Conservation (phyloP, 30 jellyfish, hydroid and myxozoan genomes). For the Clytia hemisphaerica region DNA sequence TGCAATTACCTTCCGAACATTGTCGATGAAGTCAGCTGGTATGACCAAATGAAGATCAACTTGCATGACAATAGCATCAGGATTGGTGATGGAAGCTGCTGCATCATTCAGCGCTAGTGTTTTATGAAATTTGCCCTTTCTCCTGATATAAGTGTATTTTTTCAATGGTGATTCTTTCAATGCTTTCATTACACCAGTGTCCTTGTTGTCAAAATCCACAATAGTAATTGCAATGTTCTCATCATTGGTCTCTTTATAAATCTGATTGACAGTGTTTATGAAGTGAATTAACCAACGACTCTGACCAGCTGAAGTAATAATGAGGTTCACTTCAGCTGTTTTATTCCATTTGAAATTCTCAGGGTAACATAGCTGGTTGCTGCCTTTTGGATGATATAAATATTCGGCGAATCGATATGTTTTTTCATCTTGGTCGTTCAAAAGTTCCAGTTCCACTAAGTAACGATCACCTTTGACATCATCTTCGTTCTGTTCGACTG, state of each 20-base stretch:
- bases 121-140: conserved; percentile 63
- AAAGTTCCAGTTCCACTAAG: conserved; percentile 73
- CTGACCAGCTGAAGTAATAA: conserved; percentile 78
- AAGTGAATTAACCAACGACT: conserved; percentile 91
- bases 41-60: conserved; percentile 72
- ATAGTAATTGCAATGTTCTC: conserved; percentile 50
- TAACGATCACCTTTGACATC: conserved; percentile 52
- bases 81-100: conserved; percentile 42
- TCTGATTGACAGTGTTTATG: conserved; percentile 41
- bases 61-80: conserved; percentile 55
- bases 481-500: conserved; percentile 69
- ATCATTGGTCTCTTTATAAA: conserved; percentile 68
- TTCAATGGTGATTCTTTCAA: conserved; percentile 48
- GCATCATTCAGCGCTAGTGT: conserved; percentile 90
- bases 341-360: conserved; percentile 74
- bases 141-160: conserved; percentile 41
- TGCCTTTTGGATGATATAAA: conserved; percentile 40
- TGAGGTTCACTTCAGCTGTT: conserved; percentile 69
- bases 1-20: conserved; percentile 70
- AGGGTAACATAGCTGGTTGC: conserved; percentile 48
- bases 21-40: conserved; percentile 69
- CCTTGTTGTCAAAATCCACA: conserved; percentile 76
- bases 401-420: conserved; percentile 64
- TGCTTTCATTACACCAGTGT: conserved; percentile 47
- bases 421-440: neutral